Evolutionary conservation across 2,113 vertebrate genomes (phyloP).

Genomic region (Tachycineta bicolor): DNA sequence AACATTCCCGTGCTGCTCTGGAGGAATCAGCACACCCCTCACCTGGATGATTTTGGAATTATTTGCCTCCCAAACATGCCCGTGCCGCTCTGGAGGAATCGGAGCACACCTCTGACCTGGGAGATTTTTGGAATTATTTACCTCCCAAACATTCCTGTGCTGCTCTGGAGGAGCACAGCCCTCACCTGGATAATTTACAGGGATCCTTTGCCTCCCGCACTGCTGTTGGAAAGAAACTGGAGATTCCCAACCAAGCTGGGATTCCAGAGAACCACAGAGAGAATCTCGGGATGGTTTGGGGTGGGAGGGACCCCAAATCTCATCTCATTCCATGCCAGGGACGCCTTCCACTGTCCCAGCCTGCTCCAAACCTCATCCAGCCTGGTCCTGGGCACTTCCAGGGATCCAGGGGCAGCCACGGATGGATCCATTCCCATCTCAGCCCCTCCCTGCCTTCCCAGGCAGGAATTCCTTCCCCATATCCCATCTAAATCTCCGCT

Average conservation of each 20-base stretch:
- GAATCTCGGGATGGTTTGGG: background rate
- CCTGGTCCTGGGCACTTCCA: background rate
- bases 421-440: too few relatives aligned
- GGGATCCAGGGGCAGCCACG: background rate
- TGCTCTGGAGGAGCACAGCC: background rate
- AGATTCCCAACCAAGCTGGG: background rate
- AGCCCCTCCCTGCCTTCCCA: fast-evolving
- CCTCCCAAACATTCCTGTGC: fast-evolving
- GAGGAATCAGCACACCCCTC: background rate
- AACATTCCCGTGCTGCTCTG: fast-evolving
- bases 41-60: background rate
- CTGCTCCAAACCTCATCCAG: fast-evolving
- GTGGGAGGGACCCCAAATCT: background rate
- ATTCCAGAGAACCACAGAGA: background rate
- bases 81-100: too few relatives aligned
- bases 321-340: background rate
- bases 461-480: fast-evolving
- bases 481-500: too few relatives aligned
- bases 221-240: background rate
- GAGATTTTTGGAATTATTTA: background rate
- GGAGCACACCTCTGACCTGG: too few relatives aligned
- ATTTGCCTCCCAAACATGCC: background rate
- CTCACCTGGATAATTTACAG: background rate
- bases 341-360: background rate
- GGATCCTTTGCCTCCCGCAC: background rate